Evolutionary conservation across 35 echinoderm and acorn worm genomes (phyloP), one percentile per base, ranked within the genome.

Genomic region (Heliocidaris erythrogramma): DNA sequence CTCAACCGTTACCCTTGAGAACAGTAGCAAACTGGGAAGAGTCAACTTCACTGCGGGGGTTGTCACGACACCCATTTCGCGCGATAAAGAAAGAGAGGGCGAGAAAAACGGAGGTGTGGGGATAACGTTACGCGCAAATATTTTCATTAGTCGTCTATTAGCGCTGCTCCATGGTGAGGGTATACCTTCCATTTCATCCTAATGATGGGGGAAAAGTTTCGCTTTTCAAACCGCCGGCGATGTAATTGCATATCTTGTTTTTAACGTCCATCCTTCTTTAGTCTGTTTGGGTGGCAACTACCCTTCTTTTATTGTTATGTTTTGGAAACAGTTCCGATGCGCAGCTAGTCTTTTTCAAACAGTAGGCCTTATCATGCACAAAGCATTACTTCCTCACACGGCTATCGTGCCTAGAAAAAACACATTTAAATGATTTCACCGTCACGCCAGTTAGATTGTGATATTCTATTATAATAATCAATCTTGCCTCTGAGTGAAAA

Each of bases 181-280:
- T 48, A 47, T 48, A 35, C 87, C 87, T 89, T 9, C 31, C 32
- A 16, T 89, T 89, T 89, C 31, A 89, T 48, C 87, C 6, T 89
- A 89, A 89, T 89, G 87, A 89, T 48, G 87, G 87, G 87, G 31
- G 18, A 78, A 78, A 78, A 89, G 87, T 89, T 89, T 89, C 87
- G 87, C 87, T 89, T 89, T 89, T 89, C 87, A 89, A 89, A 89
- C 87, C 87, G 87, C 87, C 87, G 87, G 87, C 87, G 87, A 89
- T 89, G 87, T 89, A 89, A 89, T 89, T 89, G 87, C 87, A 89
- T 89, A 89, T 89, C 87, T 89, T 89, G 87, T 89, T 89, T 47
- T 89, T 48, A 89, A 48, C 47, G 87, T 89, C 32, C 47, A 89
- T 89, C 87, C 18, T 47, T 89, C 87, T 89, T 89, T 47, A 47